Evolutionary conservation across 1,140 invertebrate genomes (phyloP).

Genomic region (Bombus pascuorum): DNA sequence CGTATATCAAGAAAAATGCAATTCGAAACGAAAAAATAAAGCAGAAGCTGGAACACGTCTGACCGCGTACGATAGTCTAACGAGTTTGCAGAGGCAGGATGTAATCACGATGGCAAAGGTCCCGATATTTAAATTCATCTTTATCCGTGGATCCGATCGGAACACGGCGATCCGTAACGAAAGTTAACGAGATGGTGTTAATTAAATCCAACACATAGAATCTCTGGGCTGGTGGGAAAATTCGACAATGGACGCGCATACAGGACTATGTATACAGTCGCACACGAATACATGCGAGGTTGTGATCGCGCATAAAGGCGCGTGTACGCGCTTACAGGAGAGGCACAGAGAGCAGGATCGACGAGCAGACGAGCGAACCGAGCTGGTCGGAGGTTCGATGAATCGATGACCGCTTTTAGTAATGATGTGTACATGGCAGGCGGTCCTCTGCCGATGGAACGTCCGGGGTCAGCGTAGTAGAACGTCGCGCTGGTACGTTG

Average conservation of each 20-base stretch:
- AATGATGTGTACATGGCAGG: constrained; percentile 72
- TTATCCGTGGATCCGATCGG: constrained; percentile 45
- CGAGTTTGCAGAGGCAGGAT: constrained; percentile 1
- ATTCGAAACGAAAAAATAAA: not conserved
- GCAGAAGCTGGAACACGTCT: not conserved
- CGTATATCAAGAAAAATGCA: too few relatives aligned
- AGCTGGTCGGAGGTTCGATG: constrained; percentile 58
- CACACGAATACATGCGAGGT: not conserved
- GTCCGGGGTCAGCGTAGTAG: constrained; percentile 59
- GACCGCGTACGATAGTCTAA: not conserved
- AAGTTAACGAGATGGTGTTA: constrained; percentile 70
- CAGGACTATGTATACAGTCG: not conserved
- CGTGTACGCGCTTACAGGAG: constrained; percentile 42
- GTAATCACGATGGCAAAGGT: constrained; percentile 30
- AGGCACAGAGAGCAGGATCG: constrained; percentile 37
- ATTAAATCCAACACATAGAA: constrained; percentile 65
- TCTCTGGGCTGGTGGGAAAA: constrained; percentile 57
- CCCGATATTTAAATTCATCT: constrained; percentile 62
- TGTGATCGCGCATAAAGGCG: constrained; percentile 22
- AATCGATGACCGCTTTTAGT: constrained; percentile 74
- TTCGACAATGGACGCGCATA: constrained; percentile 60
- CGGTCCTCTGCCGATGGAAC: constrained; percentile 62
- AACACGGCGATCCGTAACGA: constrained; percentile 53
- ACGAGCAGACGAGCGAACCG: constrained; percentile 42
- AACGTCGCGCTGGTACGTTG: constrained; percentile 49